phyloP scores from a whole-genome alignment of 1,140 invertebrate genomes.

The Heliconius nattereri region DNA sequence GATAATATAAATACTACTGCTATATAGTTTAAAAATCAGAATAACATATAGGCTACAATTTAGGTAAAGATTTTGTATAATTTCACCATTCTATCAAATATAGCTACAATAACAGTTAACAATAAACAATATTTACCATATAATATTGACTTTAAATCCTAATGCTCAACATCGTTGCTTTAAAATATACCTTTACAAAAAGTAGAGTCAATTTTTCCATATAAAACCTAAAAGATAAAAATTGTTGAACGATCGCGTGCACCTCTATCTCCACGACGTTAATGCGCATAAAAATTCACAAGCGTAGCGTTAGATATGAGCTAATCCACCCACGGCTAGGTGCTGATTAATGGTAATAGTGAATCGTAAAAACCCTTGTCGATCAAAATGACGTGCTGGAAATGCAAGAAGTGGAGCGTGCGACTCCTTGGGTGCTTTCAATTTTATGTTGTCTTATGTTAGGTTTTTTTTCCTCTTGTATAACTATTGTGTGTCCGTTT shows the following conservation, averaged over 20 bases:
- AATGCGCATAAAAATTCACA: conserved; percentile 48
- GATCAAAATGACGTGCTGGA: conserved; percentile 43
- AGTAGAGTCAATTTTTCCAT: neutral
- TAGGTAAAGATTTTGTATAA: too few relatives aligned
- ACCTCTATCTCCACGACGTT: conserved; percentile 28
- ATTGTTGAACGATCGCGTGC: conserved; percentile 23
- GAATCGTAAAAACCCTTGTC: conserved; percentile 46
- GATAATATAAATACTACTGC: too few relatives aligned
- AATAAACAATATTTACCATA: neutral
- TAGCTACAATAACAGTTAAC: neutral
- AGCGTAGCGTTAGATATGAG: conserved; percentile 38
- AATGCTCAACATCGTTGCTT: neutral
- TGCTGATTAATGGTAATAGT: neutral
- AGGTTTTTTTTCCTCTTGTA: neutral
- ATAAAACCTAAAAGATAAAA: neutral
- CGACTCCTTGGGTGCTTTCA: conserved; percentile 20
- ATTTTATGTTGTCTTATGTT: conserved; percentile 22
- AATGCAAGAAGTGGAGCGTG: conserved; percentile 37
- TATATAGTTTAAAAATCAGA: too few relatives aligned
- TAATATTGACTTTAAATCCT: too few relatives aligned
- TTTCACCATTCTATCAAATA: too few relatives aligned
- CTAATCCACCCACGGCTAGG: conserved; percentile 39
- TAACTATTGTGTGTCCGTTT: neutral
- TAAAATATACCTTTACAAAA: neutral
- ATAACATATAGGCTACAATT: too few relatives aligned